A percentile compares a stretch with the other conserved stretches of the same genome.
Conservation (phyloP, 1,140 invertebrate species). For the Agrilus planipennis region DNA sequence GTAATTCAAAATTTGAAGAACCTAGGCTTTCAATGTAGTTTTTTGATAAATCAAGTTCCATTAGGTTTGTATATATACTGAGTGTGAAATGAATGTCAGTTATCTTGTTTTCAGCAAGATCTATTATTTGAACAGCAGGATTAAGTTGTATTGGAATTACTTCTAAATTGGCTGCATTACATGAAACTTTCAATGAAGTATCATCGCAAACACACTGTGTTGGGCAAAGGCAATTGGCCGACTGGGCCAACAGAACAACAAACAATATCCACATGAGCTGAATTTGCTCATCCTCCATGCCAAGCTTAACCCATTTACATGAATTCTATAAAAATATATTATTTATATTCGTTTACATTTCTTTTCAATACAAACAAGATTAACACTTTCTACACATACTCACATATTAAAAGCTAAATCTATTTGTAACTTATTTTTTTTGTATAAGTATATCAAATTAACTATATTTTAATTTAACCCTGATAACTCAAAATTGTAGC, state of each 20-base stretch:
- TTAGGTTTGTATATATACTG: constrained; percentile 65
- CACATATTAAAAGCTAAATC: too few relatives aligned
- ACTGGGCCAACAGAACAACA: constrained; percentile 27
- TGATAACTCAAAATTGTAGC: too few relatives aligned
- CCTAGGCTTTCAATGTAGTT: constrained; percentile 69
- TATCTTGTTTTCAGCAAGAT: constrained; percentile 63
- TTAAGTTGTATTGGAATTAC: constrained; percentile 80
- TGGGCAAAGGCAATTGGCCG: constrained; percentile 53
- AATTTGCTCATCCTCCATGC: constrained; percentile 31
- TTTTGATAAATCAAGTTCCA: constrained; percentile 64
- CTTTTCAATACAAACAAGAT: too few relatives aligned
- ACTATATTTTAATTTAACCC: too few relatives aligned
- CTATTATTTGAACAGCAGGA: constrained; percentile 65
- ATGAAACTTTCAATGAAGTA: constrained; percentile 56
- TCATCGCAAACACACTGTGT: constrained; percentile 71
- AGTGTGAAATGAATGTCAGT: constrained; percentile 58
- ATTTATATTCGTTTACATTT: too few relatives aligned
- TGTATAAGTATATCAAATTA: too few relatives aligned
- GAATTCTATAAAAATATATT: too few relatives aligned
- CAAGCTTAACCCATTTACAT: too few relatives aligned
- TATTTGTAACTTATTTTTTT: too few relatives aligned
- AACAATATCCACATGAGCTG: constrained; percentile 32
- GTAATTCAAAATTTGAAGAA: constrained; percentile 65
- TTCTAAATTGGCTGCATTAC: constrained; percentile 62
- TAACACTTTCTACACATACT: too few relatives aligned